Base-by-base conservation (phyloP, 2,113 vertebrate species). In the Calidris pugnax region DNA sequence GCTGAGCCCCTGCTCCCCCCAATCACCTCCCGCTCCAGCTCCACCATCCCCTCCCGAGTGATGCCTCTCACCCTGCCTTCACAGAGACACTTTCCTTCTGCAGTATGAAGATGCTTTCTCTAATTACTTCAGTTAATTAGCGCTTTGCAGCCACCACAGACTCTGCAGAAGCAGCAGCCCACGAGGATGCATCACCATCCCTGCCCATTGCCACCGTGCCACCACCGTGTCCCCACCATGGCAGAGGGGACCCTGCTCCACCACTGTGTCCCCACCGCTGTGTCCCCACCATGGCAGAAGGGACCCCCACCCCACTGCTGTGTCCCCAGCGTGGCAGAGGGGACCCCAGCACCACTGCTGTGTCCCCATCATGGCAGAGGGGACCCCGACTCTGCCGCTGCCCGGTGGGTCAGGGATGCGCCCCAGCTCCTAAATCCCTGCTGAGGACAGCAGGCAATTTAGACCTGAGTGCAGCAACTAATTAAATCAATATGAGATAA, bases 401-500 rank as follows among this genome's bases (percentile, higher is more conserved):
- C 76, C 94, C 53, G 4, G 93, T 27, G 15, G 97, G 98, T 97
- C 98, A 97, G 60, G 92, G 85, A 90, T 51, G 82, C n/a, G 71
- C 96, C 97, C 96, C 69, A 59, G 96, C 74, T 79, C 89, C 97
- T 68, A 69, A 96, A 94, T 97, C 98, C 98, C 98, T 87, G 98
- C 98, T 98, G 98, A 98, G 98, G 98, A 98, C 98, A 98, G 98
- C 98, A 98, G 98, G 98, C 98, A 98, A 99, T 98, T 98, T 98
- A 98, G 98, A 98, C 98, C 98, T 95, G 98, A 98, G 98, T 98
- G 97, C 98, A 98, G 98, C 98, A 98, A 98, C 98, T 99, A 99
- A 99, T 99, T 99, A 99, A 99, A 99, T 99, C 99, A 99, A 99
- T 99, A 99, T 98, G 98, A 99, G 99, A 99, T 99, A 99, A 99